phyloP scores from a whole-genome alignment of 2,797 vertebrate genomes.

The Lacerta agilis region DNA sequence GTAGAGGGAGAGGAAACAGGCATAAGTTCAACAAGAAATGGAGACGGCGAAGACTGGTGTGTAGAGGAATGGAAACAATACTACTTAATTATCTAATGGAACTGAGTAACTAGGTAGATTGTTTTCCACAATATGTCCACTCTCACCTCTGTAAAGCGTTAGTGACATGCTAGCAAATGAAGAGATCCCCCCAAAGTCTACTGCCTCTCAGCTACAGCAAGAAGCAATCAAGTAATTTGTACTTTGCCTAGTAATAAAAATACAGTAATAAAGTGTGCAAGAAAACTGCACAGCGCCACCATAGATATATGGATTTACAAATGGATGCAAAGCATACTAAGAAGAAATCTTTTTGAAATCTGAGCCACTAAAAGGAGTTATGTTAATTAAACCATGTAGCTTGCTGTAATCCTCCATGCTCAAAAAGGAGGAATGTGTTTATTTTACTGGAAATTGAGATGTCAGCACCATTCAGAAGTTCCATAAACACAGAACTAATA shows the following conservation, averaged over 20 bases:
- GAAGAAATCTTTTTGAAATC: slow-evolving; percentile 51
- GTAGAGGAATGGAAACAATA: slow-evolving; percentile 5
- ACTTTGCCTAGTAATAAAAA: not conserved
- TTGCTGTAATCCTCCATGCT: not conserved
- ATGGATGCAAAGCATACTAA: slow-evolving; percentile 43
- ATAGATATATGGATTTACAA: slow-evolving; percentile 60
- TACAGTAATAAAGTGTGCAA: not conserved
- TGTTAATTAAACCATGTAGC: slow-evolving; percentile 19
- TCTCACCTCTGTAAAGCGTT: slow-evolving; percentile 48
- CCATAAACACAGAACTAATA: not conserved
- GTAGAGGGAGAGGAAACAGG: slow-evolving; percentile 37
- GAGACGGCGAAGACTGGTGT: slow-evolving; percentile 20
- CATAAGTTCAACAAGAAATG: slow-evolving; percentile 46
- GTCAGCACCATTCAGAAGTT: not conserved
- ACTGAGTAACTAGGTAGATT: slow-evolving; percentile 15
- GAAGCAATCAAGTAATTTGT: not conserved
- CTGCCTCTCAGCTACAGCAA: not conserved
- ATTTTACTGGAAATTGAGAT: slow-evolving; percentile 1
- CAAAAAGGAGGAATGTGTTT: not conserved
- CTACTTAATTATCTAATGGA: slow-evolving; percentile 41
- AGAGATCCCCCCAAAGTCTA: slow-evolving; percentile 21
- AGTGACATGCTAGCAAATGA: slow-evolving; percentile 37
- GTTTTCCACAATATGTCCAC: slow-evolving; percentile 17
- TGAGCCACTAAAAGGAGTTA: not conserved
- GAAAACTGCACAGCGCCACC: slow-evolving; percentile 20